Evolutionary conservation across 2,797 vertebrate genomes (phyloP).

Genomic region (Tauraco hartlaubi): DNA sequence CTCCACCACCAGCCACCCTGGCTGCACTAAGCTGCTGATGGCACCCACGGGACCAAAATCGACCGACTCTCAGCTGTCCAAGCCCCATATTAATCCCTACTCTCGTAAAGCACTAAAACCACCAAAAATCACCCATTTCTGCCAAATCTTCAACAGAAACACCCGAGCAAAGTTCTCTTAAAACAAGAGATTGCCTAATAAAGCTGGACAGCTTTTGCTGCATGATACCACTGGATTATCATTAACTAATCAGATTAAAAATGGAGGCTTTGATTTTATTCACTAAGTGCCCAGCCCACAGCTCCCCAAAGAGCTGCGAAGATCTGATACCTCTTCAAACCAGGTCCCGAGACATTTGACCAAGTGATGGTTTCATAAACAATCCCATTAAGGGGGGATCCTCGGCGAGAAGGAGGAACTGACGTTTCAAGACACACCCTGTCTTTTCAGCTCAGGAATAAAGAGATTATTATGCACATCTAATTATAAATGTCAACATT

Average conservation of each 20-base stretch:
- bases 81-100: background rate
- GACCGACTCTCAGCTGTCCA: background rate
- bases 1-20: background rate
- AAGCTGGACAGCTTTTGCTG: slow-evolving; percentile 40
- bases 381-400: background rate
- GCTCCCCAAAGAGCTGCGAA: background rate
- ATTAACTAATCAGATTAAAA: slow-evolving; percentile 53
- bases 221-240: slow-evolving; percentile 29
- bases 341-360: background rate
- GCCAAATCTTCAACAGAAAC: background rate
- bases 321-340: background rate
- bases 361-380: background rate
- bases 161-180: background rate
- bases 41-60: background rate
- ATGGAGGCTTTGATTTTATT: slow-evolving; percentile 10
- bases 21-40: background rate
- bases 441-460: slow-evolving; percentile 24
- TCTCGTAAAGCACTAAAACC: background rate
- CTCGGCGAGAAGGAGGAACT: background rate
- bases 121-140: background rate
- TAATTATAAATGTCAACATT: slow-evolving; percentile 70
- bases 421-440: slow-evolving; percentile 29
- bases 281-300: background rate
- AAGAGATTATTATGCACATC: slow-evolving; percentile 67
- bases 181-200: slow-evolving; percentile 11